Conservation (phyloP, 2,888 invertebrate species). For the Phyllotreta striolata region DNA sequence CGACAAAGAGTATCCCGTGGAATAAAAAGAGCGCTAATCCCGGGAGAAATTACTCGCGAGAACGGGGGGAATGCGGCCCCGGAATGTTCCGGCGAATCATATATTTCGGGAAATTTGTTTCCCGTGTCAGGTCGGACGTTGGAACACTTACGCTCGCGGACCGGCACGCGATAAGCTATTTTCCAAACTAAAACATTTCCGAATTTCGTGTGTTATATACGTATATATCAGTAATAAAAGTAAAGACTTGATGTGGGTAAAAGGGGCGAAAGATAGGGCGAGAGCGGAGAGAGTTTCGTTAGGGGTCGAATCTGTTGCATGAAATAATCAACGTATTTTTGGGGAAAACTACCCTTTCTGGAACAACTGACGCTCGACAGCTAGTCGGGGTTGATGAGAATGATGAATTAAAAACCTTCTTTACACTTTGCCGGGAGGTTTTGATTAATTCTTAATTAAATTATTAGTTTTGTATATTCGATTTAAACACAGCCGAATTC, state of each 20-base stretch:
- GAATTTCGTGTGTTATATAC: constrained; percentile 1
- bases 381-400: too few species aligned
- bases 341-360: too few species aligned
- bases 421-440: too few species aligned
- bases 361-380: too few species aligned
- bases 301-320: too few species aligned
- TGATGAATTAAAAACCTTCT: too few species aligned
- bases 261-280: neutral
- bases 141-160: neutral
- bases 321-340: too few species aligned
- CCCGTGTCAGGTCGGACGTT: constrained; percentile 23
- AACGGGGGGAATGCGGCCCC: constrained; percentile 24
- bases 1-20: constrained; percentile 31
- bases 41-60: constrained; percentile 39
- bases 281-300: too few species aligned
- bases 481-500: too few species aligned
- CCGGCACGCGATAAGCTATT: constrained; percentile 11
- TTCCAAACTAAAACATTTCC: constrained; percentile 18
- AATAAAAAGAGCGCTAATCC: constrained; percentile 39
- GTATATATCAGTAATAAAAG: constrained; percentile 6
- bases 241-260: constrained; percentile 12
- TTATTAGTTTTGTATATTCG: too few species aligned
- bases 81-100: constrained; percentile 36
- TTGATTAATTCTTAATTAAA: too few species aligned
- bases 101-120: constrained; percentile 38